These are phyloP conservation scores for Verasper variegatus DNA, from an alignment of 2,113 vertebrate genomes.

Conservation along the genomic window DNA sequence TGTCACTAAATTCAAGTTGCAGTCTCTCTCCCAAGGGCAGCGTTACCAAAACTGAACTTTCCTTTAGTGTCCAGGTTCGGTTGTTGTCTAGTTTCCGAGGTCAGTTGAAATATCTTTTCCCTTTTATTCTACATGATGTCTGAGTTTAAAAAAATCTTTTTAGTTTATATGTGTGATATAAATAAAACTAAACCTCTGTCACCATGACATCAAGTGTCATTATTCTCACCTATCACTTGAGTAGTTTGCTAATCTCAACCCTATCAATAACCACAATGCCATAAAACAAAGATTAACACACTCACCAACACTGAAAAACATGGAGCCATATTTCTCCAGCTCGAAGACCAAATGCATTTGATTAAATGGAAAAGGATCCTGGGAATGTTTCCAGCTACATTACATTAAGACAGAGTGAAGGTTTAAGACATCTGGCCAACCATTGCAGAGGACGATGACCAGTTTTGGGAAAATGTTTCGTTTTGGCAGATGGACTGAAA, in stretches of 20 bases:
- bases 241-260: neutral
- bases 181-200: neutral
- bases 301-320: neutral
- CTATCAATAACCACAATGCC: neutral
- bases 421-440: neutral
- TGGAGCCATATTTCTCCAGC: neutral
- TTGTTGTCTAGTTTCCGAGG: neutral
- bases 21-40: neutral
- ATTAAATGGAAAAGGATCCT: constrained; percentile 17
- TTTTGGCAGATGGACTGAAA: neutral
- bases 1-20: neutral
- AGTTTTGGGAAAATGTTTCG: neutral
- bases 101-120: neutral
- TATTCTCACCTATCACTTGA: neutral
- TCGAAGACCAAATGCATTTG: constrained; percentile 3
- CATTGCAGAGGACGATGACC: no score
- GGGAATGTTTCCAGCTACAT: constrained; percentile 16
- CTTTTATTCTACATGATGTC: neutral
- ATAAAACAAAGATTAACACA: neutral
- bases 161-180: neutral
- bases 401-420: neutral
- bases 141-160: neutral
- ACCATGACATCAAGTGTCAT: neutral
- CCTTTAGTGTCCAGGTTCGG: neutral
- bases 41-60: neutral